Percentiles rank a stretch among this genome's conserved stretches.
Evolutionary conservation across 1,140 invertebrate genomes (phyloP).

Genomic region (Neotoxoptera formosana): DNA sequence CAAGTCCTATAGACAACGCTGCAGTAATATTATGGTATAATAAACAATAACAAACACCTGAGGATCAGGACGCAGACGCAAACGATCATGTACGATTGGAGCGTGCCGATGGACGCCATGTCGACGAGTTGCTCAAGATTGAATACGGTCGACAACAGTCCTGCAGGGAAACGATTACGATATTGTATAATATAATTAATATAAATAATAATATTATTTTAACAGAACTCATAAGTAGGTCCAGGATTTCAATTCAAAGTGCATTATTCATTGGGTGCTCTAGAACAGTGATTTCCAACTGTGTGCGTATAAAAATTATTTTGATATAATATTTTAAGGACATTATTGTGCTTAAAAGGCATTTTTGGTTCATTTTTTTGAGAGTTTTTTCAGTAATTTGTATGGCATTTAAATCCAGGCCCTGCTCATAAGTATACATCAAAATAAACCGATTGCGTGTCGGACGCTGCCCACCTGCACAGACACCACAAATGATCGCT

Average conservation of each 20-base stretch:
- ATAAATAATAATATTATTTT: background rate
- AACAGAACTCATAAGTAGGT: no score
- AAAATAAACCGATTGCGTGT: background rate
- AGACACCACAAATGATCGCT: conserved; percentile 60
- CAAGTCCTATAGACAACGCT: background rate
- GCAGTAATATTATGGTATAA: background rate
- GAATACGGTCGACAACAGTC: conserved; percentile 85
- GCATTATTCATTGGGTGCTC: no score
- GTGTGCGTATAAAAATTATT: no score
- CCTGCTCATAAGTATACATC: background rate
- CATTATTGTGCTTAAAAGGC: no score
- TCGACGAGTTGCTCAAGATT: conserved; percentile 87
- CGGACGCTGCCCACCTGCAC: conserved; percentile 58
- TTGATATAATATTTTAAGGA: no score
- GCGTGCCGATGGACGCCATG: conserved; percentile 95
- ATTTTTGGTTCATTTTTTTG: no score
- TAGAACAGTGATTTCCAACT: no score
- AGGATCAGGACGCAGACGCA: conserved; percentile 87
- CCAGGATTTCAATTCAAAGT: no score
- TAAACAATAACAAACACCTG: conserved; percentile 66
- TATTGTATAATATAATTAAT: background rate
- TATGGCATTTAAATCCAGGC: no score
- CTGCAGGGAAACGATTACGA: conserved; percentile 62
- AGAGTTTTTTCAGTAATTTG: no score
- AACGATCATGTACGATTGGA: conserved; percentile 92